Percentiles rank a stretch among this genome's conserved stretches.
Conservation (phyloP, 2,797 vertebrate genomes). For the Tympanoctomys barrerae region DNA sequence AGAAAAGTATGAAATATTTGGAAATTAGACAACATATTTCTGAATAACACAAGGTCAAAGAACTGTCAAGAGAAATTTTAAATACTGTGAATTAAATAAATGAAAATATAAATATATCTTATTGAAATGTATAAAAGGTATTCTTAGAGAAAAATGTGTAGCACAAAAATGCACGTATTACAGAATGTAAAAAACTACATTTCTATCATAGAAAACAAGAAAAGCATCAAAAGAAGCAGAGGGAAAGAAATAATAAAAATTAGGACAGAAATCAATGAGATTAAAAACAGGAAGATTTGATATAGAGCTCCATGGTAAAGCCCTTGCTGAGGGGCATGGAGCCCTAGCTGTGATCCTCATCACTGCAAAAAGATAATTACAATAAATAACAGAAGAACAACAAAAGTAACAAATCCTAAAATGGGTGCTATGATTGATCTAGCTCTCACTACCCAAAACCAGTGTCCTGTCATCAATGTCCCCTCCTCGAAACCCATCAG, state of each 20-base stretch:
- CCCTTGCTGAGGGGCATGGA: too few relatives aligned
- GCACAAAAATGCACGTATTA: background rate
- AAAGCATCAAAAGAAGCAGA: background rate
- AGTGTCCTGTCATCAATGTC: background rate
- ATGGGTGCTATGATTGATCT: background rate
- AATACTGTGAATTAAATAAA: conserved; percentile 30
- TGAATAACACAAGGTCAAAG: background rate
- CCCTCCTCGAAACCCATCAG: background rate
- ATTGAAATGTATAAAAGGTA: background rate
- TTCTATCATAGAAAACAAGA: conserved; percentile 7
- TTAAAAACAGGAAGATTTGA: background rate
- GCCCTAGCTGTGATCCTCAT: background rate
- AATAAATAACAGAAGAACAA: background rate
- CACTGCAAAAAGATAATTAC: background rate
- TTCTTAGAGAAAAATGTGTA: conserved; percentile 13
- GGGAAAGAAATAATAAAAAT: conserved; percentile 40
- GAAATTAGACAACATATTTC: conserved; percentile 6
- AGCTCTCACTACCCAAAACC: background rate
- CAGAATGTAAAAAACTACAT: background rate
- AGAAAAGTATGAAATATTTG: background rate
- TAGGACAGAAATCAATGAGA: background rate
- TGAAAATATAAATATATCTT: background rate
- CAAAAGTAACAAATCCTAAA: background rate
- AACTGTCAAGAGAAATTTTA: background rate
- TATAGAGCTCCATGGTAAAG: background rate